Conservation (phyloP, 2,888 invertebrate genomes). For the Pogonocherus hispidulus region DNA sequence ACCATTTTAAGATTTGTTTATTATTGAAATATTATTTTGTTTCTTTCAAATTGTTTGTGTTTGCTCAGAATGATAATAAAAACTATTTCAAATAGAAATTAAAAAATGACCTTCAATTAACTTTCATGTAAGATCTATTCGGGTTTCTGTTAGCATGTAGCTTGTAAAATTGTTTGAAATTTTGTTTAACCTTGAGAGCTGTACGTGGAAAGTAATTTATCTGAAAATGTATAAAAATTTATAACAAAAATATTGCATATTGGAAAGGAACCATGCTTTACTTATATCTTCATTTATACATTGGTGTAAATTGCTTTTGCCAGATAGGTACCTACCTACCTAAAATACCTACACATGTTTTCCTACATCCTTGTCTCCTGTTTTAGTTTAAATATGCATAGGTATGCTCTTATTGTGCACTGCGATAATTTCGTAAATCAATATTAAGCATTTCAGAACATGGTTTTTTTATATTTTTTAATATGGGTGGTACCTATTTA, state of each 20-base stretch:
- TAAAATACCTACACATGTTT: too few relatives aligned
- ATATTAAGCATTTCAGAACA: too few relatives aligned
- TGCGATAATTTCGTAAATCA: too few relatives aligned
- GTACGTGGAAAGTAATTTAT: conserved; percentile 29
- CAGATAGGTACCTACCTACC: too few relatives aligned
- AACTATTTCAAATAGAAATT: conserved; percentile 34
- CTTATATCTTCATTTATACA: not conserved
- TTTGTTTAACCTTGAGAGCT: conserved; percentile 30
- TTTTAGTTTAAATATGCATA: too few relatives aligned
- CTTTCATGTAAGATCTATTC: conserved; percentile 33
- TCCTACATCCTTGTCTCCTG: too few relatives aligned
- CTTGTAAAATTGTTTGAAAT: conserved; percentile 29
- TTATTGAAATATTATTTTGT: conserved; percentile 11
- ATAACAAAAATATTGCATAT: not conserved
- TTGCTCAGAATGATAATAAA: conserved; percentile 20
- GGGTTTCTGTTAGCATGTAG: conserved; percentile 27
- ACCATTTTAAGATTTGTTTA: too few relatives aligned
- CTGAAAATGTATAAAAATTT: conserved; percentile 17
- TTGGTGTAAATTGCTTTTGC: not conserved
- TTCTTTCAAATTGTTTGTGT: conserved; percentile 1
- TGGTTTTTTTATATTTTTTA: too few relatives aligned
- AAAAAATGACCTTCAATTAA: conserved; percentile 38
- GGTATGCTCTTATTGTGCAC: too few relatives aligned
- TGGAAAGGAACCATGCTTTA: not conserved
- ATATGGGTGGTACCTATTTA: too few relatives aligned